These are phyloP conservation scores for Rhinatrema bivittatum DNA, from an alignment of 2,797 vertebrate genomes.

Conservation along the genomic window DNA sequence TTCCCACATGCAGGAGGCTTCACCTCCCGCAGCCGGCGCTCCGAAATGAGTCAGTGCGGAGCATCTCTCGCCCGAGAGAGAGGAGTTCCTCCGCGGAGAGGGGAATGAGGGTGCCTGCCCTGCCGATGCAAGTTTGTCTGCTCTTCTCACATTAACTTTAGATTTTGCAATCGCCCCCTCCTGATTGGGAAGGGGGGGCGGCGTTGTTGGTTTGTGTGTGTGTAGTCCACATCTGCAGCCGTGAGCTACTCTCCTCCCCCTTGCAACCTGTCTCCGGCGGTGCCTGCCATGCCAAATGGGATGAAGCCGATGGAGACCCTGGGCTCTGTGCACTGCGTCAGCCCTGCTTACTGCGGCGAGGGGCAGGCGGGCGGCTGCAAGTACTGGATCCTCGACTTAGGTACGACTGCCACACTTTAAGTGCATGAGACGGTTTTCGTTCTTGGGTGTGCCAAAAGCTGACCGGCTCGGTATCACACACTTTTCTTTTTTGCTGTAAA, in stretches of 20 bases:
- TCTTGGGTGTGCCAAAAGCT: too few species aligned
- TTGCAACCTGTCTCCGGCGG: not conserved
- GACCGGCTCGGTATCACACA: too few species aligned
- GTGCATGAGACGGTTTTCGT: too few species aligned
- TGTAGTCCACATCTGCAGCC: not conserved
- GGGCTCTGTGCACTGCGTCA: slow-evolving; percentile 46
- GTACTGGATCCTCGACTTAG: slow-evolving; percentile 73
- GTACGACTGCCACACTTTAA: slow-evolving; percentile 45
- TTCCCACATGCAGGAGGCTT: slow-evolving; percentile 57
- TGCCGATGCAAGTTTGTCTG: too few species aligned
- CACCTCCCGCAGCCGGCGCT: slow-evolving; percentile 36
- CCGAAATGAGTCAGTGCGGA: slow-evolving; percentile 34
- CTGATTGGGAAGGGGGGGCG: not conserved
- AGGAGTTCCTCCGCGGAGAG: slow-evolving; percentile 21
- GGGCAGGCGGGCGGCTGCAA: slow-evolving; percentile 53
- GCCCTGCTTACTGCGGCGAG: slow-evolving; percentile 38
- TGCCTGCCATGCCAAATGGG: slow-evolving; percentile 53
- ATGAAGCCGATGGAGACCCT: slow-evolving; percentile 44
- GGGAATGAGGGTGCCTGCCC: too few species aligned
- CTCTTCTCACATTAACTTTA: too few species aligned
- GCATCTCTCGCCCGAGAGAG: slow-evolving; percentile 33
- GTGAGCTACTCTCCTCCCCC: not conserved
- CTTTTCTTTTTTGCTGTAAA: too few species aligned
- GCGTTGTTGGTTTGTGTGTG: not conserved
- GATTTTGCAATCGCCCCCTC: slow-evolving; percentile 16